A percentile compares a stretch with the other conserved stretches of the same genome.
Evolutionary conservation across 1,140 invertebrate genomes (phyloP).

Genomic region (Cherax destructor): DNA sequence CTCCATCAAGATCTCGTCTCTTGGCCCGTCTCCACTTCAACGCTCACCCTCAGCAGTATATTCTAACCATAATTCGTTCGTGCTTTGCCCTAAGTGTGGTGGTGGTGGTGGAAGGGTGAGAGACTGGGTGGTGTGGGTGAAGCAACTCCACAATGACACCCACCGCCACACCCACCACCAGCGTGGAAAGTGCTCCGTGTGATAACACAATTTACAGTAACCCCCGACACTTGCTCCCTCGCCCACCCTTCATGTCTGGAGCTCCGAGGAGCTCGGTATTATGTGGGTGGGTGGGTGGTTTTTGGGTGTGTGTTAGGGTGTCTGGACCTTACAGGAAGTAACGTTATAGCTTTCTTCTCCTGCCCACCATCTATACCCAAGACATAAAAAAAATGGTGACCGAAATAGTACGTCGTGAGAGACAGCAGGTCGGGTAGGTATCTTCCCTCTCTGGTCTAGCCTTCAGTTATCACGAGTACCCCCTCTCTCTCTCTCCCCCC

Average conservation of each 20-base stretch:
- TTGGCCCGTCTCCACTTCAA: too few species aligned
- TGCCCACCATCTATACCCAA: background rate
- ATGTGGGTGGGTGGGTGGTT: too few species aligned
- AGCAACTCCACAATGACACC: background rate
- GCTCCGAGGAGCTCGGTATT: background rate
- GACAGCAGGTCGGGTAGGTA: background rate
- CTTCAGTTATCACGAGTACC: background rate
- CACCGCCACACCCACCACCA: background rate
- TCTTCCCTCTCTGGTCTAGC: background rate
- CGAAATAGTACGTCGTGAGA: background rate
- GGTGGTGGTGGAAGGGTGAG: background rate
- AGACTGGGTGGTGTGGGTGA: background rate
- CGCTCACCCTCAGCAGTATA: too few species aligned
- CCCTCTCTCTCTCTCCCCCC: background rate
- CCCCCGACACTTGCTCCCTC: background rate
- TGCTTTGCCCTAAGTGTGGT: too few species aligned
- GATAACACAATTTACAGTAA: slow-evolving; percentile 9
- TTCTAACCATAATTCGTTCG: too few species aligned
- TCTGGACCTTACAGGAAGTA: background rate
- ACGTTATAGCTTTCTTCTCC: background rate
- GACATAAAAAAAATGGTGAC: background rate
- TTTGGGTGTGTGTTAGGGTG: too few species aligned
- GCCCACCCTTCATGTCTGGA: background rate
- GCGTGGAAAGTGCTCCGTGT: background rate
- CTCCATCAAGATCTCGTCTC: too few species aligned